Evolutionary conservation across 1,140 invertebrate genomes (phyloP), one percentile per base, ranked within the genome.

Genomic region (Conus betulinus): DNA sequence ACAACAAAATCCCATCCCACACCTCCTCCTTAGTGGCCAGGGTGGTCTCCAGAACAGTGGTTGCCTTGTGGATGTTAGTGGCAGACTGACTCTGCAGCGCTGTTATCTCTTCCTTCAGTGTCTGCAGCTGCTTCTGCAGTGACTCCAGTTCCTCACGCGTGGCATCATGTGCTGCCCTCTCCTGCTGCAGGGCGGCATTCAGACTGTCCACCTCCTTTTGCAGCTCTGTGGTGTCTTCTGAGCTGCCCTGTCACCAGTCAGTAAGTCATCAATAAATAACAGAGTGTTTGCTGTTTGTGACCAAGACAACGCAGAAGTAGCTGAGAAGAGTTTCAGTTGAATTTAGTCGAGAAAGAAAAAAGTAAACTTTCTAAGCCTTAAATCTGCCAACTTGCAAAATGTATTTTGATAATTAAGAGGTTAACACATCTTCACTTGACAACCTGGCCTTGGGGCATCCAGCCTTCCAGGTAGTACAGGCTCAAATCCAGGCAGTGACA

Each of bases 71-170:
- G 63, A 92, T 5, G 51, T 91, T 88, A 23, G 89, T 87, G 15
- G 92, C 84, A 13, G 92, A 52, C 53, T 92, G 89, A 53, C 88
- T 57, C 87, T 91, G 92, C 87, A 92, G 87, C 51, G 86, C 91
- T 3, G 90, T 86, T 7, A 90, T 53, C 74, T 93, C 90, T 53
- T 93, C 92, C 67, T 90, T 91, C 5, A 92, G 17, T 15, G 87
- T 71, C 5, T 86, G 87, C 60, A 93, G 85, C 87, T 94, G 92
- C 88, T 91, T 93, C 23, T 90, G 90, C 51, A 93, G 84, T 5
- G 90, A 90, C 74, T 94, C 93, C 81, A 94, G 87, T 84, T 94
- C 93, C 39, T 92, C 92, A 27, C 91, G 88, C 10, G 93, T 94
- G 60, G 87, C 89, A 25, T 91, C 91, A 87, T 94, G 94, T 13